Evolutionary conservation across 2,797 vertebrate species (phyloP).

Genomic region (Garrulus glandarius): DNA sequence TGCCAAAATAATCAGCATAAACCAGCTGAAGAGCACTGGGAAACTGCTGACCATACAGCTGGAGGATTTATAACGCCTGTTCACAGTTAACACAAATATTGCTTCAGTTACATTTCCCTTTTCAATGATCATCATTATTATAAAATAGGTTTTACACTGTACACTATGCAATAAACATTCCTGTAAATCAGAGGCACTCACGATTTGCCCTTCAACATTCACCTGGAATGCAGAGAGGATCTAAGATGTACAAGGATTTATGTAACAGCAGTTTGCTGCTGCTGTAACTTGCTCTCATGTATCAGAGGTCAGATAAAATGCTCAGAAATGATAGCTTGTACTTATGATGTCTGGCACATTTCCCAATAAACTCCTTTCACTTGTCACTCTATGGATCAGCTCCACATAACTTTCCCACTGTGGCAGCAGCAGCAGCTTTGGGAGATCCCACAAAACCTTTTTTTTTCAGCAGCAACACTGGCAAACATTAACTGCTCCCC

Average conservation of each 20-base stretch:
- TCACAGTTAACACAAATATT: neutral
- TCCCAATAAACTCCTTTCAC: neutral
- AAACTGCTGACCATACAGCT: neutral
- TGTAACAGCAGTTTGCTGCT: fast-evolving
- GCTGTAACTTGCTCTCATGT: neutral
- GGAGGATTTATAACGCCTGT: neutral
- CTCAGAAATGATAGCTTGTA: neutral
- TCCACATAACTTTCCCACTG: neutral
- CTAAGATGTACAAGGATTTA: neutral
- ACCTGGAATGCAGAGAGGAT: neutral
- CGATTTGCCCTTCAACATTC: neutral
- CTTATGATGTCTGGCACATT: neutral
- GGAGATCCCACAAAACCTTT: neutral
- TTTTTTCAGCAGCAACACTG: neutral
- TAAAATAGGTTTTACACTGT: neutral
- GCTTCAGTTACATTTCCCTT: conserved; percentile 18
- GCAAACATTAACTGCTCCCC: neutral
- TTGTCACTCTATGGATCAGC: neutral
- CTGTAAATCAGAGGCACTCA: conserved; percentile 21
- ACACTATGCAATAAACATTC: neutral
- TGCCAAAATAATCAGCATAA: neutral
- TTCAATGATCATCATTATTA: neutral
- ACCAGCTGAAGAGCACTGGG: neutral
- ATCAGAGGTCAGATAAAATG: neutral
- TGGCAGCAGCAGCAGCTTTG: neutral